These are phyloP conservation scores for Oscheius sp. DNA, from an alignment of 1,140 invertebrate species.

Conservation along the genomic window DNA sequence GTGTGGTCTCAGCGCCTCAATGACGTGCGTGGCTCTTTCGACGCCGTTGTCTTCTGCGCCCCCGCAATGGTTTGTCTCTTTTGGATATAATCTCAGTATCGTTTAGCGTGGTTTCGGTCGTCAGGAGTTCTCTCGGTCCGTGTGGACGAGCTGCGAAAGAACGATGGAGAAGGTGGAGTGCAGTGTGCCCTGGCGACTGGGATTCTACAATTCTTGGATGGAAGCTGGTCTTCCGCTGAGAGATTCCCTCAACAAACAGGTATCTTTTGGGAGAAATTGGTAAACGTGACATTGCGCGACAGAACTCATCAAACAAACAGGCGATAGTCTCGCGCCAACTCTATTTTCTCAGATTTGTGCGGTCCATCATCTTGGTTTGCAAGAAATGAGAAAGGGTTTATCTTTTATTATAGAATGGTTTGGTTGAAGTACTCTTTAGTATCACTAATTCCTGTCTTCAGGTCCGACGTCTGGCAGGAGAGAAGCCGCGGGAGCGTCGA, in stretches of 20 bases:
- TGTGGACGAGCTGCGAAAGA: conserved; percentile 16
- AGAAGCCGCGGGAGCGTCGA: background rate
- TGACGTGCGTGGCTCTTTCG: conserved; percentile 6
- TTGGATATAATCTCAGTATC: background rate
- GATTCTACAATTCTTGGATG: conserved; percentile 36
- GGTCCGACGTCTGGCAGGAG: background rate
- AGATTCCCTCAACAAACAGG: conserved; percentile 16
- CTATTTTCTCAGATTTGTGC: no score
- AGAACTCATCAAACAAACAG: no score
- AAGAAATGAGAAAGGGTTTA: no score
- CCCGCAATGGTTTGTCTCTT: conserved; percentile 13
- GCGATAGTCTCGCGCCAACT: no score
- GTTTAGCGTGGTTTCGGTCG: conserved; percentile 10
- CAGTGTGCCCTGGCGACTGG: conserved; percentile 31
- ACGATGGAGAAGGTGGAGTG: conserved; percentile 29
- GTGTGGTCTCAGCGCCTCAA: conserved; percentile 35
- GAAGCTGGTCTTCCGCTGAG: conserved; percentile 12
- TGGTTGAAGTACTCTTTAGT: conserved; percentile 13
- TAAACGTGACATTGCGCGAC: no score
- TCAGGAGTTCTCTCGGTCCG: background rate
- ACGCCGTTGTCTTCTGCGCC: conserved; percentile 36
- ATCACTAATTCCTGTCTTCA: background rate
- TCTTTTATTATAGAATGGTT: no score
- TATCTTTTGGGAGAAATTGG: no score
- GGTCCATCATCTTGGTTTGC: no score